phyloP scores from a whole-genome alignment of 1,140 invertebrate genomes.

The Cherax quadricarinatus region DNA sequence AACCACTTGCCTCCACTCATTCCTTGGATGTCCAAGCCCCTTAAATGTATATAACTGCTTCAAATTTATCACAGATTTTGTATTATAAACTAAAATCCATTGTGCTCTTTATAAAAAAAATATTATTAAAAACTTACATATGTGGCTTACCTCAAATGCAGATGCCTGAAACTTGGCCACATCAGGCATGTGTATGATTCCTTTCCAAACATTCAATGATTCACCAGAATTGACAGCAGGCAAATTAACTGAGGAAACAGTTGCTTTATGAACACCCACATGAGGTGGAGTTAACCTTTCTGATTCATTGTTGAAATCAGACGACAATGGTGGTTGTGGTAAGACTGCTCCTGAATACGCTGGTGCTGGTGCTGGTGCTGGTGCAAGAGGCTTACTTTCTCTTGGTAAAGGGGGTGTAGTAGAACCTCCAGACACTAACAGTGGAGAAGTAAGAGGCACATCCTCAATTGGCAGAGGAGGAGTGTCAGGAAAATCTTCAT shows the following conservation, averaged over 20 bases:
- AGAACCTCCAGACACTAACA: neutral
- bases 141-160: slow-evolving; percentile 83
- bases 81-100: too few relatives aligned
- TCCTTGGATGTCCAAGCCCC: too few relatives aligned
- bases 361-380: neutral
- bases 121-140: too few relatives aligned
- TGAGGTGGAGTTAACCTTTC: slow-evolving; percentile 40
- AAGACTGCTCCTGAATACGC: neutral
- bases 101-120: too few relatives aligned
- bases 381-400: neutral
- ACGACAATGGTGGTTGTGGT: neutral
- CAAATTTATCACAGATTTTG: too few relatives aligned
- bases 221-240: slow-evolving; percentile 33
- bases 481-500: slow-evolving; percentile 26
- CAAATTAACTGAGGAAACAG: neutral
- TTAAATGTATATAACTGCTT: too few relatives aligned
- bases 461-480: slow-evolving; percentile 41
- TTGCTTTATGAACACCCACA: neutral
- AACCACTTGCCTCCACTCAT: too few relatives aligned
- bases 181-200: slow-evolving; percentile 92
- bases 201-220: slow-evolving; percentile 85
- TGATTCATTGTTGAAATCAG: slow-evolving; percentile 21
- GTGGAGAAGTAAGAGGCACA: slow-evolving; percentile 20
- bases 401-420: slow-evolving; percentile 24
- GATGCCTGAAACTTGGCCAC: slow-evolving; percentile 92